phyloP scores from a whole-genome alignment of 2,113 vertebrate genomes.

The Guaruba guarouba region DNA sequence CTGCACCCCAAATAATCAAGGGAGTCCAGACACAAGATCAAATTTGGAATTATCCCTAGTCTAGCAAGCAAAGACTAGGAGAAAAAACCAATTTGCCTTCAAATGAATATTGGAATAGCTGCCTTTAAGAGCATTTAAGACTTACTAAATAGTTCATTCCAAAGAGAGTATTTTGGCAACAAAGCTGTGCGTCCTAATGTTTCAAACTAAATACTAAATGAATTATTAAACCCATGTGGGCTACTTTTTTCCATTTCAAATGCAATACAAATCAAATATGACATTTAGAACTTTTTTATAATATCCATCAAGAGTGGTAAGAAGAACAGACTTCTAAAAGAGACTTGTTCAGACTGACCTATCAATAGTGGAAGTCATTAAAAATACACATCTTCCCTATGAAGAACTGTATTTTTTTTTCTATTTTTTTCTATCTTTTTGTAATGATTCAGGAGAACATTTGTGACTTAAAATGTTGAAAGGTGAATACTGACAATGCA shows the following conservation, averaged over 20 bases:
- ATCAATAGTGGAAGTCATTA: neutral
- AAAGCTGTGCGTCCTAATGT: neutral
- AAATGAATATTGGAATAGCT: neutral
- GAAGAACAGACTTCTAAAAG: neutral
- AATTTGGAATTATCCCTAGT: neutral
- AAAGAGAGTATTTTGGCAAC: neutral
- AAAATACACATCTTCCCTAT: neutral
- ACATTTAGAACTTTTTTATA: conserved; percentile 20
- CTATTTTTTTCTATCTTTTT: neutral
- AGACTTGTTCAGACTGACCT: neutral
- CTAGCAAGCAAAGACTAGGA: neutral
- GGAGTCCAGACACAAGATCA: neutral
- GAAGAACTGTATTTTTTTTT: neutral
- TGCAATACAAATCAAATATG: conserved; percentile 14
- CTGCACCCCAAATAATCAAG: neutral
- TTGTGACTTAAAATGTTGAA: neutral
- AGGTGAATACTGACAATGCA: neutral
- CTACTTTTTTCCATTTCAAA: conserved; percentile 43
- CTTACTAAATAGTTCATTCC: neutral
- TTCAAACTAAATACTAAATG: conserved; percentile 28
- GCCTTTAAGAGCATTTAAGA: neutral
- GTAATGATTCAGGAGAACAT: neutral
- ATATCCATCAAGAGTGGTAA: neutral
- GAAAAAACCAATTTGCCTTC: neutral
- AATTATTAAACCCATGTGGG: conserved; percentile 27